Evolutionary conservation across 2,797 vertebrate species (phyloP).

Genomic region (Garrulus glandarius): DNA sequence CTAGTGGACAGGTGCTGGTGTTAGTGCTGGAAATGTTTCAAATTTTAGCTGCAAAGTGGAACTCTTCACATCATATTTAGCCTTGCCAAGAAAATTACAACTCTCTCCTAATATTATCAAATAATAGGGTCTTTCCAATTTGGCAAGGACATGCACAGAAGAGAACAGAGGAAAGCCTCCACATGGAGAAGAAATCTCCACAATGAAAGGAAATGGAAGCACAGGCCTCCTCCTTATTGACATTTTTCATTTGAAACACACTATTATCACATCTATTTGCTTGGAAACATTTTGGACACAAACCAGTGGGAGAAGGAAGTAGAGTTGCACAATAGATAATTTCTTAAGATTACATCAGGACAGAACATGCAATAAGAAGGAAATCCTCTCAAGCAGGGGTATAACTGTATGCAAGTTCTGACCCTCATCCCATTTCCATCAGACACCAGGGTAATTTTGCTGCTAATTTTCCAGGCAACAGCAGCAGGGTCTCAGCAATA

Average conservation of each 20-base stretch:
- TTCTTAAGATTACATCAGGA: neutral
- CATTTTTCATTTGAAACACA: neutral
- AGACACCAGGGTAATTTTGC: neutral
- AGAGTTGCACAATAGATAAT: neutral
- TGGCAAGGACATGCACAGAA: neutral
- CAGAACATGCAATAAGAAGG: neutral
- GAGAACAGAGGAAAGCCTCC: conserved; percentile 5
- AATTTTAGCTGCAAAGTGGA: neutral
- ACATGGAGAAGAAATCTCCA: neutral
- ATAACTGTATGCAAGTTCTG: neutral
- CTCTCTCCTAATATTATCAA: neutral
- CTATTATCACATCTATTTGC: neutral
- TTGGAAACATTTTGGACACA: neutral
- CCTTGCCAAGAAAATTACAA: conserved; percentile 30
- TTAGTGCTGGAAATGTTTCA: conserved; percentile 9
- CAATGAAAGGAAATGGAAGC: conserved; percentile 41
- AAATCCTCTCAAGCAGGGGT: neutral
- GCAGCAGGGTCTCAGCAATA: neutral
- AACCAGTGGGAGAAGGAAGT: conserved; percentile 1
- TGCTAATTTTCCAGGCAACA: neutral
- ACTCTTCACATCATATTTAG: neutral
- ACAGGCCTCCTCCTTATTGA: neutral
- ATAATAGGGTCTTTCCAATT: conserved; percentile 31
- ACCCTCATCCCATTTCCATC: neutral
- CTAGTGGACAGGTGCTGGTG: neutral